Conservation (phyloP, 1,140 invertebrate genomes). For the Micrasema minimum region DNA sequence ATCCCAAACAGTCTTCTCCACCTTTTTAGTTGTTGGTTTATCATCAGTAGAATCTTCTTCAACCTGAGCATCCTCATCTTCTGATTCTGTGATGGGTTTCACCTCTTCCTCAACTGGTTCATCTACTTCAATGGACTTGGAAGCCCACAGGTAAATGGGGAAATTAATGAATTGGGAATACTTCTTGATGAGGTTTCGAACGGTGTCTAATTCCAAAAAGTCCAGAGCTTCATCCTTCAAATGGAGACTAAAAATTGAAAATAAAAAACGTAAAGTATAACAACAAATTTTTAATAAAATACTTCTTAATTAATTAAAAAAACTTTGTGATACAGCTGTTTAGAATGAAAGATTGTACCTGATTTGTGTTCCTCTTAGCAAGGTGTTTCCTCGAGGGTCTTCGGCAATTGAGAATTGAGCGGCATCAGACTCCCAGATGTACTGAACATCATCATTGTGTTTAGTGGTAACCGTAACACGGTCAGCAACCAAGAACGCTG, state of each 20-base stretch:
- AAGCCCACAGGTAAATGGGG: slow-evolving; percentile 96
- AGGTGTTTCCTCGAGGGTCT: slow-evolving; percentile 93
- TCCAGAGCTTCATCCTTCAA: slow-evolving; percentile 97
- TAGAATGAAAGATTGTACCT: too few relatives aligned
- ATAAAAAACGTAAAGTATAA: not conserved
- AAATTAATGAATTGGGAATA: slow-evolving; percentile 99
- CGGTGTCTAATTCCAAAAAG: slow-evolving; percentile 92
- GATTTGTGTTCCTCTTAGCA: slow-evolving; percentile 89
- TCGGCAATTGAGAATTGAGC: slow-evolving; percentile 87
- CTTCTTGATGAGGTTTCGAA: slow-evolving; percentile 93
- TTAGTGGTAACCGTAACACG: slow-evolving; percentile 94
- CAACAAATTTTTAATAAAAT: too few relatives aligned
- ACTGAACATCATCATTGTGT: slow-evolving; percentile 94
- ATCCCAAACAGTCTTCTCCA: slow-evolving; percentile 97
- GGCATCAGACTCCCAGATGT: slow-evolving; percentile 98
- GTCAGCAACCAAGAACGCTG: slow-evolving; percentile 94
- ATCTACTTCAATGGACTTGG: slow-evolving; percentile 90
- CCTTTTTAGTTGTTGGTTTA: slow-evolving; percentile 91
- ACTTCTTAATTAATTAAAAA: too few relatives aligned
- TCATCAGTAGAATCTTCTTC: slow-evolving; percentile 81
- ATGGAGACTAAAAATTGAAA: slow-evolving; percentile 73
- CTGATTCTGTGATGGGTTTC: slow-evolving; percentile 67
- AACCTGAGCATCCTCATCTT: slow-evolving; percentile 73
- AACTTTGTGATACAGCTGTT: too few relatives aligned
- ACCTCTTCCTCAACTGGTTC: slow-evolving; percentile 71